phyloP scores from a whole-genome alignment of 2,113 vertebrate genomes.

The Leiothrix lutea region DNA sequence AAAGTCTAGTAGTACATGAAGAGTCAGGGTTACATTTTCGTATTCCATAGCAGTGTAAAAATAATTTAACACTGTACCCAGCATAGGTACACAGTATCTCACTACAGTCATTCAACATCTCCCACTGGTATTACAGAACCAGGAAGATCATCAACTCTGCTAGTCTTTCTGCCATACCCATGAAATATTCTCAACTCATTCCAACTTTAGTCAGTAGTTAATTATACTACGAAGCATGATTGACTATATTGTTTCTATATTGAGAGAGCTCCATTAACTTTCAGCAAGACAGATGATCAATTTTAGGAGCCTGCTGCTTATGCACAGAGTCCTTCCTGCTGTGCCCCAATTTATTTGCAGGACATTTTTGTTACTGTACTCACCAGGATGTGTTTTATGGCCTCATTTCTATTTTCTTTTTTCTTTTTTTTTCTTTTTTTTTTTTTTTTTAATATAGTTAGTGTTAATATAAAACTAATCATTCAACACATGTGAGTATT shows the following conservation, averaged over 20 bases:
- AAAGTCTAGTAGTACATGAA: not conserved
- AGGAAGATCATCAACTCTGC: not conserved
- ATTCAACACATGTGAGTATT: not conserved
- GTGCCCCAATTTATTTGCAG: conserved; percentile 60
- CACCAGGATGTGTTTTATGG: conserved; percentile 52
- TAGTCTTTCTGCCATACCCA: not conserved
- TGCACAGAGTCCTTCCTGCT: conserved; percentile 40
- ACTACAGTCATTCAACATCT: not conserved
- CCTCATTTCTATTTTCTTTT: not conserved
- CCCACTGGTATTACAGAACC: not conserved
- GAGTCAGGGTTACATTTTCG: not conserved
- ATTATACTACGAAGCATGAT: conserved; percentile 33
- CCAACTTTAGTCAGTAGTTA: conserved; percentile 43
- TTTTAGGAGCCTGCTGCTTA: conserved; percentile 50
- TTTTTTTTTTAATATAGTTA: not conserved
- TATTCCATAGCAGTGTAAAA: not conserved
- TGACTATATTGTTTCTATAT: conserved; percentile 59
- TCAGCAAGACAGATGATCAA: conserved; percentile 55
- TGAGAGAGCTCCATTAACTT: conserved; percentile 62
- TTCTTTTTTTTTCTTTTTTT: not conserved
- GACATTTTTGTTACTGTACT: conserved; percentile 59
- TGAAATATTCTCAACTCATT: conserved; percentile 40
- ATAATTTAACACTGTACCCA: not conserved
- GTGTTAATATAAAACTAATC: not conserved
- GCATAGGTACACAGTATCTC: not conserved